Percentiles rank a stretch among this genome's conserved stretches.
These are phyloP conservation scores for Venustoraphidia nigricollis DNA, from an alignment of 2,888 invertebrate species.

Conservation along the genomic window DNA sequence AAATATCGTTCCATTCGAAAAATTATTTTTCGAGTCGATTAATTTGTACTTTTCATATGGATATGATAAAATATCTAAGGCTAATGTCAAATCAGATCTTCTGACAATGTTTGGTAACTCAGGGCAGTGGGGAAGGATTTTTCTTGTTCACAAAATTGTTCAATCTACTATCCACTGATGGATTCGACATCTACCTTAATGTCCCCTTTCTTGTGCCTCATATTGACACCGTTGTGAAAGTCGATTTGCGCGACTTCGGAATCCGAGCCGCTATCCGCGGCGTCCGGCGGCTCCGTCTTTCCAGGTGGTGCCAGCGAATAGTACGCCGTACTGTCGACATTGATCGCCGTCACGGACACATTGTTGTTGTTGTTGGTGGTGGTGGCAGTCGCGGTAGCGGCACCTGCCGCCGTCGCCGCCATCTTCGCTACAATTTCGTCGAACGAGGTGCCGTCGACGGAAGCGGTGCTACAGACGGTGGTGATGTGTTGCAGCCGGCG, in stretches of 20 bases:
- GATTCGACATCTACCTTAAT: not conserved
- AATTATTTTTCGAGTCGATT: too few species aligned
- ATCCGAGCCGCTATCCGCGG: constrained; percentile 52
- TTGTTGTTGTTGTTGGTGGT: constrained; percentile 33
- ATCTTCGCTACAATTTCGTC: constrained; percentile 14
- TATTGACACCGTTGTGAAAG: constrained; percentile 45
- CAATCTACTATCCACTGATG: too few species aligned
- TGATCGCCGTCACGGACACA: constrained; percentile 71
- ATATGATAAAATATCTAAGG: too few species aligned
- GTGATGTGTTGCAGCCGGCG: too few species aligned
- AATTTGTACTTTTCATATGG: too few species aligned
- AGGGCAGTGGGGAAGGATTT: too few species aligned
- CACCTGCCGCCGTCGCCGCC: constrained; percentile 17
- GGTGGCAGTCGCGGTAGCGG: constrained; percentile 15
- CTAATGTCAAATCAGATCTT: too few species aligned
- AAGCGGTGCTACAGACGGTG: not conserved
- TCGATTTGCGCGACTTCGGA: constrained; percentile 70
- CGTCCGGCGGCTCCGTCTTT: constrained; percentile 12
- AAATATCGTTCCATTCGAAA: too few species aligned
- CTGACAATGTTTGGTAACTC: too few species aligned
- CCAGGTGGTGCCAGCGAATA: constrained; percentile 7
- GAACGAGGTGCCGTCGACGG: too few species aligned
- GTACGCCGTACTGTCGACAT: constrained; percentile 27
- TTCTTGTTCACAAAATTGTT: too few species aligned
- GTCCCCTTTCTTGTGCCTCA: constrained; percentile 47